These are phyloP conservation scores for Eulemur rufifrons DNA, from an alignment of 2,113 vertebrate species.

Conservation along the genomic window DNA sequence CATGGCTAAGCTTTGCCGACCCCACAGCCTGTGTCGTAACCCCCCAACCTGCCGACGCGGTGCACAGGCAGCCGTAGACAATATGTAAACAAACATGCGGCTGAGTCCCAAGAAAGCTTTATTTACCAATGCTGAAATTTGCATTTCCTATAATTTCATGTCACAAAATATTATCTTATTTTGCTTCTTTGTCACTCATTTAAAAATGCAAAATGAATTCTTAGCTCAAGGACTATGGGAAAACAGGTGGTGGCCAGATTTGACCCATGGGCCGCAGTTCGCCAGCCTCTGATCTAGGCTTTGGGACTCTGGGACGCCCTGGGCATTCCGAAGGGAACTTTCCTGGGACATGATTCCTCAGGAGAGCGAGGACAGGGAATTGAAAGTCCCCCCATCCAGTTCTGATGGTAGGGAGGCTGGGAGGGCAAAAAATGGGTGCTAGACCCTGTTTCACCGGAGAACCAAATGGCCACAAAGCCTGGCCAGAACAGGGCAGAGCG, in stretches of 20 bases:
- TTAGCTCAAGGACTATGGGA: neutral
- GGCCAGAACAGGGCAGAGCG: neutral
- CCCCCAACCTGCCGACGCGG: fast-evolving
- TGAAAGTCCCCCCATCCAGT: neutral
- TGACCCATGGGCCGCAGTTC: neutral
- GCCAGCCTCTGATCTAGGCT: neutral
- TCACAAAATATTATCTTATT: neutral
- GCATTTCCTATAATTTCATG: neutral
- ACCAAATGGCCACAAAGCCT: neutral
- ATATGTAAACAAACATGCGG: fast-evolving
- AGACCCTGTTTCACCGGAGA: neutral
- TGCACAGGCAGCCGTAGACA: fast-evolving
- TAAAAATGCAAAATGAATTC: neutral
- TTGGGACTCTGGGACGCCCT: neutral
- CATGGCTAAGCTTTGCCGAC: neutral
- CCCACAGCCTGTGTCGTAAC: neutral
- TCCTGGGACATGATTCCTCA: neutral
- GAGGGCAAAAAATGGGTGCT: neutral
- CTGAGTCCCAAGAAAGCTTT: neutral
- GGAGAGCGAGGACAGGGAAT: too few species aligned
- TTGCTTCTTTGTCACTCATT: neutral
- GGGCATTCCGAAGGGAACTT: neutral
- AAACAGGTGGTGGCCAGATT: neutral
- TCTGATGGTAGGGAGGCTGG: neutral
- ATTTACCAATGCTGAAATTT: neutral